phyloP scores from a whole-genome alignment of 2,888 invertebrate genomes.

The Erebia palarica region DNA sequence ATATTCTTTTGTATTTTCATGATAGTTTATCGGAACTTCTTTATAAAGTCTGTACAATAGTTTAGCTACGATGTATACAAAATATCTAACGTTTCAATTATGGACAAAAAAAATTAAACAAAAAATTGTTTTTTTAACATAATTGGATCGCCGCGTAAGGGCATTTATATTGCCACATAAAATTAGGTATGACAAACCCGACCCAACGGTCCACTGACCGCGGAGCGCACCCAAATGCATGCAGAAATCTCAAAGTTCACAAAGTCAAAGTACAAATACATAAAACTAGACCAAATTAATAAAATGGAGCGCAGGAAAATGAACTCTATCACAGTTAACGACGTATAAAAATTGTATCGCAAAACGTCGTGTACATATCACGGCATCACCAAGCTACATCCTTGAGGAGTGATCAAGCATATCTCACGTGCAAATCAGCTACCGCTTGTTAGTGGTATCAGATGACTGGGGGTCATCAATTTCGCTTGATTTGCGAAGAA shows the following conservation, averaged over 20 bases:
- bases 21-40: too few species aligned
- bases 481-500: conserved; percentile 62
- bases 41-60: not conserved
- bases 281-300: conserved; percentile 21
- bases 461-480: conserved; percentile 67
- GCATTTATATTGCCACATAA: conserved; percentile 20
- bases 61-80: not conserved
- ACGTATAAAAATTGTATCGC: conserved; percentile 36
- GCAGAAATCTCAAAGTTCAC: conserved; percentile 37
- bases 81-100: not conserved
- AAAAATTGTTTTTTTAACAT: not conserved
- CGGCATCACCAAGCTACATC: conserved; percentile 30
- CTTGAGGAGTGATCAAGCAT: conserved; percentile 44
- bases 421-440: conserved; percentile 70
- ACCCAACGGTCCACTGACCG: conserved; percentile 36
- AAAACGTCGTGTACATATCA: conserved; percentile 15
- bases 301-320: conserved; percentile 30
- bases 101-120: not conserved
- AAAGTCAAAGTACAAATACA: conserved; percentile 24
- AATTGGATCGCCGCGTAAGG: conserved; percentile 11
- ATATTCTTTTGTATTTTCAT: too few species aligned
- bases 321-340: conserved; percentile 28
- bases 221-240: conserved; percentile 44
- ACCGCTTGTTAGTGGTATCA: conserved; percentile 72
- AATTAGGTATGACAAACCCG: conserved; percentile 27